phyloP scores from a whole-genome alignment of 2,113 vertebrate species.

The Hippolais icterina region DNA sequence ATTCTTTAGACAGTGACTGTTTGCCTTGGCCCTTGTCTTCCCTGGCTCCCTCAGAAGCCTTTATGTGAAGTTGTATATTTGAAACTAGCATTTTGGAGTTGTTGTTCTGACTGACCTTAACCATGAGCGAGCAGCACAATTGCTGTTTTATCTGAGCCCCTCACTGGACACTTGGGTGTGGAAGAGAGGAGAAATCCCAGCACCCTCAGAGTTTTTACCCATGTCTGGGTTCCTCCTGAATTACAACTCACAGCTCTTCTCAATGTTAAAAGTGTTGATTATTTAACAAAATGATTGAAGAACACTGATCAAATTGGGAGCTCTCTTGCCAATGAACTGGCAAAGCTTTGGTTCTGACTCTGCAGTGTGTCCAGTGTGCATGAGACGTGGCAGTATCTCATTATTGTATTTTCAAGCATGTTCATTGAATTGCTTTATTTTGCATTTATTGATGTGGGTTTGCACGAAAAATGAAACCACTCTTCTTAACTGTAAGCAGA shows the following conservation, averaged over 20 bases:
- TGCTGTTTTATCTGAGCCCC: background rate
- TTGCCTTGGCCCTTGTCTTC: background rate
- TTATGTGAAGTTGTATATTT: background rate
- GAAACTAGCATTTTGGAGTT: background rate
- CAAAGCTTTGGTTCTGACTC: background rate
- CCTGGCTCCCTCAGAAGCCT: background rate
- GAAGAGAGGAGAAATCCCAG: background rate
- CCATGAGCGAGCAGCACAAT: background rate
- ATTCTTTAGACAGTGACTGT: fast-evolving
- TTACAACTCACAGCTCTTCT: background rate
- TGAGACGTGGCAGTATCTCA: background rate
- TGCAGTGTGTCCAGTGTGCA: background rate
- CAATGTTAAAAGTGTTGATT: background rate
- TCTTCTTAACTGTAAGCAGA: background rate
- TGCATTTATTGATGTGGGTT: background rate
- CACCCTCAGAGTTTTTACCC: background rate
- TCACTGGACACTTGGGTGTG: background rate
- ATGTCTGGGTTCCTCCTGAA: background rate
- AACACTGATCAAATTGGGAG: background rate
- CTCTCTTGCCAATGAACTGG: background rate
- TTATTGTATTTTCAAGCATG: background rate
- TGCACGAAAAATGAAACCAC: background rate
- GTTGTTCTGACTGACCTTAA: background rate
- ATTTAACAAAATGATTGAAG: background rate
- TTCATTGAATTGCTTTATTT: background rate